phyloP scores from a whole-genome alignment of 2,797 vertebrate genomes.

The Notamacropus eugenii region DNA sequence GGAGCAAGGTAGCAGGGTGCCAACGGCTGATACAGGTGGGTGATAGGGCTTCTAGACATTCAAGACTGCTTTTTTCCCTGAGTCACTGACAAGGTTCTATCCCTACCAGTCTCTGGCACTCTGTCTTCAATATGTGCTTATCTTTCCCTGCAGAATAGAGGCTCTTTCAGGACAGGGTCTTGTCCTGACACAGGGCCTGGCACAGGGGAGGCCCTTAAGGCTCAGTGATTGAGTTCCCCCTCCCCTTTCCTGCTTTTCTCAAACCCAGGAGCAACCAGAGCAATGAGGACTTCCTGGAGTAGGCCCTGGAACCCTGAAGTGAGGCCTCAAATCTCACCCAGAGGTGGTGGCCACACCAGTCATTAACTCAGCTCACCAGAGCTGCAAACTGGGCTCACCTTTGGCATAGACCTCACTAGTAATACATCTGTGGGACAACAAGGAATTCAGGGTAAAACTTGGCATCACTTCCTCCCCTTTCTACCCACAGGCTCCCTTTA shows the following conservation, averaged over 20 bases:
- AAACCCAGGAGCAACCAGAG: too few species aligned
- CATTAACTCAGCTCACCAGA: not conserved
- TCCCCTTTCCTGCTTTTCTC: not conserved
- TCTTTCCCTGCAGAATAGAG: not conserved
- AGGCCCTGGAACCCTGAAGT: not conserved
- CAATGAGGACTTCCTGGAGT: too few species aligned
- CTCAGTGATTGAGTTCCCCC: not conserved
- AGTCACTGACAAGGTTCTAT: not conserved
- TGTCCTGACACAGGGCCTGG: not conserved
- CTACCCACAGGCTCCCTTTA: not conserved
- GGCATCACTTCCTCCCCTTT: not conserved
- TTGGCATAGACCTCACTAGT: not conserved
- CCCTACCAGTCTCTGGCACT: not conserved
- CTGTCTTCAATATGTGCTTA: not conserved
- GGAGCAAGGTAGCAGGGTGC: not conserved
- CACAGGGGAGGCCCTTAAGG: not conserved
- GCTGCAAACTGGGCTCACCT: not conserved
- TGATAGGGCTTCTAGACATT: not conserved
- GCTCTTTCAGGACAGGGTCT: not conserved
- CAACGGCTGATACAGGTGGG: not conserved
- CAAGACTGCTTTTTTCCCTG: not conserved
- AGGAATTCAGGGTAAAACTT: not conserved
- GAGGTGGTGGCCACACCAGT: not conserved
- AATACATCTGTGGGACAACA: not conserved
- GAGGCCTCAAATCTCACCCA: not conserved